These are phyloP conservation scores for Palythoa caribaeorum DNA, from an alignment of 92 coral and sea anemone genomes.

Conservation along the genomic window DNA sequence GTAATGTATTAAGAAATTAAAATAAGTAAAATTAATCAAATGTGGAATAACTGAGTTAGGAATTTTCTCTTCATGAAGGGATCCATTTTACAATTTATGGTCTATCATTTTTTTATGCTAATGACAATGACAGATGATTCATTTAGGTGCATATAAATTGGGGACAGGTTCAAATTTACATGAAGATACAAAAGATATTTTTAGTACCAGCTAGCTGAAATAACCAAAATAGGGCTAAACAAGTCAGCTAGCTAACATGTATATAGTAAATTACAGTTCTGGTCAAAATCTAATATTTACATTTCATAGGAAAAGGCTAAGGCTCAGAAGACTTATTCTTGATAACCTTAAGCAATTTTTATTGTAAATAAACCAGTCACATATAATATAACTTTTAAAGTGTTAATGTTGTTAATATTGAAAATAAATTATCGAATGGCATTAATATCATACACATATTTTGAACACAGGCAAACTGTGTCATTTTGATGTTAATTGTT, in stretches of 20 bases:
- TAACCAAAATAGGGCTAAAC: too few species aligned
- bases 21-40: background rate
- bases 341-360: background rate
- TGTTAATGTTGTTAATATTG: background rate
- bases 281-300: too few species aligned
- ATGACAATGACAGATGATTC: too few species aligned
- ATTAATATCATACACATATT: background rate
- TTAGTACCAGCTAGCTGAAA: too few species aligned
- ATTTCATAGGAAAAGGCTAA: too few species aligned
- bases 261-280: too few species aligned
- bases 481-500: background rate
- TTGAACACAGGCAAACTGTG: background rate
- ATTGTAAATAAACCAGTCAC: background rate
- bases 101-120: background rate
- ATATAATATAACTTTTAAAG: background rate
- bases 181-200: too few species aligned
- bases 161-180: too few species aligned
- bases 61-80: background rate
- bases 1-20: background rate
- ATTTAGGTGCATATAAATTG: too few species aligned
- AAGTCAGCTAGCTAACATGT: too few species aligned
- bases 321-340: background rate
- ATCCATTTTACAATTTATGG: background rate
- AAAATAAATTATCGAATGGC: background rate
- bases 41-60: background rate